Conservation (phyloP, 2,888 invertebrate species). For the Pollenia angustigena region DNA sequence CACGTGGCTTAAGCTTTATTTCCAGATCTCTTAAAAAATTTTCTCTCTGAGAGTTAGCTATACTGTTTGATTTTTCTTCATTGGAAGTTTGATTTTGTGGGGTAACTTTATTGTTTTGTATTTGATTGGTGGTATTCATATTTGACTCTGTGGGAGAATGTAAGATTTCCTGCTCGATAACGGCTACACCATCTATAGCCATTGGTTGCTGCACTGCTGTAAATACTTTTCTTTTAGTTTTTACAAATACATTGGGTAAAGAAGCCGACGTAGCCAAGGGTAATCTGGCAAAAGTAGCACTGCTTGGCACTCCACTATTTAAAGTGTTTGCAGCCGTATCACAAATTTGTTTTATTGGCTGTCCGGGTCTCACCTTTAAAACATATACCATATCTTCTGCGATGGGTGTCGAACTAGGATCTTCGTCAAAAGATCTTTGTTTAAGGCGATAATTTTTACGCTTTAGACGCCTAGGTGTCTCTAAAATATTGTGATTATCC, state of each 20-base stretch:
- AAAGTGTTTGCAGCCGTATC: slow-evolving; percentile 36
- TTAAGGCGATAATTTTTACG: slow-evolving; percentile 83
- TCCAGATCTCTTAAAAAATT: slow-evolving; percentile 47
- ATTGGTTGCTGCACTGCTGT: slow-evolving; percentile 87
- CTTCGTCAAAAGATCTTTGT: slow-evolving; percentile 82
- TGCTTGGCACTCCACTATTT: neutral
- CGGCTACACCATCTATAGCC: slow-evolving; percentile 78
- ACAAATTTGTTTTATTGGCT: slow-evolving; percentile 79
- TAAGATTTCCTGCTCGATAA: slow-evolving; percentile 79
- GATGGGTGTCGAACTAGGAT: slow-evolving; percentile 77
- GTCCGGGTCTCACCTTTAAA: slow-evolving; percentile 82
- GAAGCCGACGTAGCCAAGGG: slow-evolving; percentile 74
- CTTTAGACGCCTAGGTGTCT: slow-evolving; percentile 83
- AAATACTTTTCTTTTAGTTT: slow-evolving; percentile 92
- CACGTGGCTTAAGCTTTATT: slow-evolving; percentile 60
- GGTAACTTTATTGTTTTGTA: neutral
- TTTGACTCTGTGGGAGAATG: slow-evolving; percentile 64
- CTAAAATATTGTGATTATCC: slow-evolving; percentile 79
- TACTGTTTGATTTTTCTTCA: neutral
- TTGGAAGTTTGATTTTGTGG: neutral
- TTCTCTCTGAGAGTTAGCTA: slow-evolving; percentile 32
- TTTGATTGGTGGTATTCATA: neutral
- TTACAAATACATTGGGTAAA: slow-evolving; percentile 88
- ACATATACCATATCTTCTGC: slow-evolving; percentile 79
- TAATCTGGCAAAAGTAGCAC: slow-evolving; percentile 5